Conservation (phyloP, 2,797 vertebrate genomes). For the Parauchenoglanis ngamensis region DNA sequence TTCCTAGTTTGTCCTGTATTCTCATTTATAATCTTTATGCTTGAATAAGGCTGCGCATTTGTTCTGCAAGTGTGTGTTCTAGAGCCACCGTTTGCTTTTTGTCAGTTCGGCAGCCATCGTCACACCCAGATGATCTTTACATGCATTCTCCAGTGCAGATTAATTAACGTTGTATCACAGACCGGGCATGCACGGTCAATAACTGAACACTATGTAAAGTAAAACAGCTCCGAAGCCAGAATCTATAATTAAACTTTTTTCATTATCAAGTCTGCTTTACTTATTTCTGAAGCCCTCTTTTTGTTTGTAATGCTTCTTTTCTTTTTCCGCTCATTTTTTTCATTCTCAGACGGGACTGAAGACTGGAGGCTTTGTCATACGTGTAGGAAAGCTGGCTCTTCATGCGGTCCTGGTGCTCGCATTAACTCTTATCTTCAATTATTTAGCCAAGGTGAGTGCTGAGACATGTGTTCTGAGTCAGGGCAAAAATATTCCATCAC, state of each 20-base stretch:
- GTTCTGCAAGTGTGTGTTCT: not conserved
- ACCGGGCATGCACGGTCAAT: not conserved
- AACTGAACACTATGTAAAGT: not conserved
- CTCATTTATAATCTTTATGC: not conserved
- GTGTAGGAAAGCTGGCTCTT: slow-evolving; percentile 82
- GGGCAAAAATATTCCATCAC: not conserved
- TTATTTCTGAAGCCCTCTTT: not conserved
- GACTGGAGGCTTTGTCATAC: slow-evolving; percentile 76
- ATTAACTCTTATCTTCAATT: slow-evolving; percentile 87
- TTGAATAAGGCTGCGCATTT: not conserved
- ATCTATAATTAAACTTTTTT: not conserved
- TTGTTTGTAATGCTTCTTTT: not conserved
- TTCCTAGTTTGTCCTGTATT: not conserved
- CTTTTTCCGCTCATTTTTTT: not conserved
- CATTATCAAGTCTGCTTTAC: slow-evolving; percentile 11
- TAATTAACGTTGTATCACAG: not conserved
- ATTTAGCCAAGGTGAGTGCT: slow-evolving; percentile 82
- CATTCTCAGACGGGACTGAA: slow-evolving; percentile 83
- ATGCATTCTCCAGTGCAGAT: not conserved
- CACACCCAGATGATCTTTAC: not conserved
- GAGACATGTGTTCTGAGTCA: slow-evolving; percentile 29
- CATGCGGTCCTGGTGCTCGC: slow-evolving; percentile 81
- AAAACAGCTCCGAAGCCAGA: not conserved
- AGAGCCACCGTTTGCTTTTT: not conserved
- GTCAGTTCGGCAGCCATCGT: not conserved